These are phyloP conservation scores for Amphipyra berbera DNA, from an alignment of 2,888 invertebrate species.

Conservation along the genomic window DNA sequence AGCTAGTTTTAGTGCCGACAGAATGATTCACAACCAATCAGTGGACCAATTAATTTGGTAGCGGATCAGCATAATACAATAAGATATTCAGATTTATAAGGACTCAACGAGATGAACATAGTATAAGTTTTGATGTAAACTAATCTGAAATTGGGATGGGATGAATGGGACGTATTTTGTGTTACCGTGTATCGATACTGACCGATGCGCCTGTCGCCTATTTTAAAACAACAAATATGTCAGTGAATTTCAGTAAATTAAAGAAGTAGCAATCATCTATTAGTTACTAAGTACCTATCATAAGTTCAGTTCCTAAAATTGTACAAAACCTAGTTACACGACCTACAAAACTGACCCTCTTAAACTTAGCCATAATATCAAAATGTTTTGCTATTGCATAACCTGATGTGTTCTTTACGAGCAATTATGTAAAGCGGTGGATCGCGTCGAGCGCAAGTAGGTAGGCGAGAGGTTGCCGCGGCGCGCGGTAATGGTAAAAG, in stretches of 20 bases:
- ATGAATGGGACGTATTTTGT: too few species aligned
- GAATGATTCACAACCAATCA: background rate
- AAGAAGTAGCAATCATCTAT: too few species aligned
- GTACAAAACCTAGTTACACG: constrained; percentile 46
- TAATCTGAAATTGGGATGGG: too few species aligned
- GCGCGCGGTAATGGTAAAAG: constrained; percentile 86
- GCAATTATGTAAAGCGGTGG: constrained; percentile 86
- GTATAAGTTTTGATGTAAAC: too few species aligned
- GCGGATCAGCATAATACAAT: too few species aligned
- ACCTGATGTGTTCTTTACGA: constrained; percentile 82
- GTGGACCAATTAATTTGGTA: background rate
- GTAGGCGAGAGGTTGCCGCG: constrained; percentile 76
- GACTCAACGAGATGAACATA: too few species aligned
- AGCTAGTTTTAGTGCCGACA: background rate
- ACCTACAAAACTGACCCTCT: constrained; percentile 74
- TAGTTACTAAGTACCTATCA: too few species aligned
- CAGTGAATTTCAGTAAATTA: too few species aligned
- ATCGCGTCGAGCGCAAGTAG: constrained; percentile 78
- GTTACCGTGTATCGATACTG: too few species aligned
- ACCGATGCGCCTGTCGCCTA: too few species aligned
- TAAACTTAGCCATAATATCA: constrained; percentile 77
- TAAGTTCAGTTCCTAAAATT: constrained; percentile 7
- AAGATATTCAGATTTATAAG: too few species aligned
- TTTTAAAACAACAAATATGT: too few species aligned
- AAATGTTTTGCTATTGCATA: constrained; percentile 83